Percentiles rank a stretch among this genome's conserved stretches.
Conservation (phyloP, 2,797 vertebrate species). For the Periparus ater region DNA sequence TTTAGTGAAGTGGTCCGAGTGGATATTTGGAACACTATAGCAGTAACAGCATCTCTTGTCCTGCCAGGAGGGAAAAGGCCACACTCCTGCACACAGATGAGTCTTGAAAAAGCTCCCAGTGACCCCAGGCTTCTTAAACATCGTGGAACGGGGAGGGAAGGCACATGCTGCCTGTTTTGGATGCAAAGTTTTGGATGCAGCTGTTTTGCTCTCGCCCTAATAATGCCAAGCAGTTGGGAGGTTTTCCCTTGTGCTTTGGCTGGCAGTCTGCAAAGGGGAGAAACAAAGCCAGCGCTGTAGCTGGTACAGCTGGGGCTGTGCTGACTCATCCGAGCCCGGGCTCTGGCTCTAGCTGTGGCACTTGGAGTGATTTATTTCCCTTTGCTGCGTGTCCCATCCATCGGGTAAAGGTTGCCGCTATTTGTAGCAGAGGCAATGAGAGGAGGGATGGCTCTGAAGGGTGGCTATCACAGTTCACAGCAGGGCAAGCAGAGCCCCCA, state of each 20-base stretch:
- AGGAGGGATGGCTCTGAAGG: neutral
- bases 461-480: neutral
- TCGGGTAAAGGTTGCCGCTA: neutral
- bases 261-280: neutral
- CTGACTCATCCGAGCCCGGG: neutral
- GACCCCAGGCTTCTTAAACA: neutral
- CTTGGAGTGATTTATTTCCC: slow-evolving; percentile 5
- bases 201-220: fast-evolving
- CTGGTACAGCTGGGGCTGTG: slow-evolving; percentile 10
- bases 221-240: neutral
- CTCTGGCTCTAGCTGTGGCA: neutral
- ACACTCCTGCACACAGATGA: neutral
- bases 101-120: neutral
- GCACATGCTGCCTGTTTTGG: neutral
- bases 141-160: neutral
- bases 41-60: neutral
- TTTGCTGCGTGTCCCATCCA: neutral
- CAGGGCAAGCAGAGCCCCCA: neutral
- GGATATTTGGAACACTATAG: neutral
- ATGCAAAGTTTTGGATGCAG: neutral
- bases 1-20: neutral
- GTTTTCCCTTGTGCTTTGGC: neutral
- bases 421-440: neutral
- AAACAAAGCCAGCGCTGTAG: neutral
- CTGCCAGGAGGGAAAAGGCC: neutral